Percentiles rank a stretch among this genome's conserved stretches.
phyloP scores from a whole-genome alignment of 2,113 vertebrate genomes.

The Morone chrysops region DNA sequence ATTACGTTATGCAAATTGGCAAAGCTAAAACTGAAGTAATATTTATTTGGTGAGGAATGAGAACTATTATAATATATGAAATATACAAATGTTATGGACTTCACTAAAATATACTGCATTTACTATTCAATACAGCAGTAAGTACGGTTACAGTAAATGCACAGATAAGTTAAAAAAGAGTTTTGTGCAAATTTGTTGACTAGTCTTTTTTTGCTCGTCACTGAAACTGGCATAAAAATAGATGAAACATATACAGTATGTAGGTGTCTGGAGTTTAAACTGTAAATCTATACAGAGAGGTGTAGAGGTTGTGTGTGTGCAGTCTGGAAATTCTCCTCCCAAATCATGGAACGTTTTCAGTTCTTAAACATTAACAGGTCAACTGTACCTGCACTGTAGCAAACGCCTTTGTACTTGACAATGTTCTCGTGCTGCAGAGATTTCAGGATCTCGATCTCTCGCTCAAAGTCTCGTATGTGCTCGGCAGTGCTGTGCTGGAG shows the following conservation, averaged over 20 bases:
- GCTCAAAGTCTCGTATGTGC: constrained; percentile 95
- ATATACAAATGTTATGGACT: too few species aligned
- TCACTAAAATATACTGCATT: not conserved
- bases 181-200: not conserved
- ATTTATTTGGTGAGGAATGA: not conserved
- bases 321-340: not conserved
- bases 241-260: not conserved
- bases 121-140: not conserved
- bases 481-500: constrained; percentile 96
- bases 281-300: not conserved
- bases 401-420: constrained; percentile 98
- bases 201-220: not conserved
- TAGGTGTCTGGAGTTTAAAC: not conserved
- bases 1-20: not conserved
- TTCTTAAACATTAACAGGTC: not conserved
- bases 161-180: not conserved
- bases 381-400: constrained; percentile 91
- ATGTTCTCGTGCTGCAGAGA: constrained; percentile 98
- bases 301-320: not conserved
- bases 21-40: not conserved
- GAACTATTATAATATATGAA: not conserved
- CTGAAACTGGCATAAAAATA: not conserved
- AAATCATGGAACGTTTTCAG: not conserved
- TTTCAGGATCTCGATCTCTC: constrained; percentile 97
- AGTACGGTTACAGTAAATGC: not conserved